These are phyloP conservation scores for Coracias cyanogaster DNA, from an alignment of 2,797 vertebrate genomes.

Conservation along the genomic window DNA sequence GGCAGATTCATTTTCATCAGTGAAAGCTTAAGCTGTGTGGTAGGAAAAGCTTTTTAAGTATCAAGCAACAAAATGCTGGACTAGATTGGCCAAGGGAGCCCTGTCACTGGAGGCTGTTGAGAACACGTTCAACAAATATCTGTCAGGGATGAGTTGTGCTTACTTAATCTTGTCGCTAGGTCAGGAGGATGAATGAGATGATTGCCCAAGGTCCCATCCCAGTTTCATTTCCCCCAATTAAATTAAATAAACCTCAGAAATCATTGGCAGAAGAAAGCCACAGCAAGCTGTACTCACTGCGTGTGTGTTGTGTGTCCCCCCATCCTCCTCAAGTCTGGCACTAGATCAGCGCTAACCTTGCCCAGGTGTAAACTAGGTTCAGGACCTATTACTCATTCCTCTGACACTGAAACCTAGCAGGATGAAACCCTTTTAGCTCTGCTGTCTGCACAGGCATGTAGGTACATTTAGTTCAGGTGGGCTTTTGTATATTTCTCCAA, in stretches of 20 bases:
- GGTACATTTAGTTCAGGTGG: neutral
- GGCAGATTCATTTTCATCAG: conserved; percentile 1
- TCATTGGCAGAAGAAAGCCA: conserved; percentile 5
- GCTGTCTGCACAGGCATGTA: neutral
- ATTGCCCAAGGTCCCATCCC: conserved; percentile 8
- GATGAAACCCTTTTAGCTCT: neutral
- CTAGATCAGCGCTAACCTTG: neutral
- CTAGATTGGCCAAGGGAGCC: conserved; percentile 17
- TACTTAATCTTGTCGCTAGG: conserved; percentile 29
- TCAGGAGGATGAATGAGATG: conserved; percentile 56
- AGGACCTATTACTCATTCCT: neutral
- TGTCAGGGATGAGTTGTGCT: conserved; percentile 56
- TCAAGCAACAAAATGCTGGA: neutral
- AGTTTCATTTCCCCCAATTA: conserved; percentile 60
- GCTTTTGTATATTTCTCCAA: neutral
- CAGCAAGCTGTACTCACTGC: neutral
- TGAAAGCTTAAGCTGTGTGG: neutral
- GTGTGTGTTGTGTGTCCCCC: no score
- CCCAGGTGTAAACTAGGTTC: neutral
- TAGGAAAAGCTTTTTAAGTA: conserved; percentile 42
- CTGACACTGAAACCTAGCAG: neutral
- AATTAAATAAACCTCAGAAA: conserved; percentile 63
- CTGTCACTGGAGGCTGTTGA: conserved; percentile 42
- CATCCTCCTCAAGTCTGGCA: neutral
- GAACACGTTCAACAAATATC: conserved; percentile 48